Evolutionary conservation across 30 jellyfish, hydroid and myxozoan species (phyloP).

Genomic region (Nemopilema nomurai): DNA sequence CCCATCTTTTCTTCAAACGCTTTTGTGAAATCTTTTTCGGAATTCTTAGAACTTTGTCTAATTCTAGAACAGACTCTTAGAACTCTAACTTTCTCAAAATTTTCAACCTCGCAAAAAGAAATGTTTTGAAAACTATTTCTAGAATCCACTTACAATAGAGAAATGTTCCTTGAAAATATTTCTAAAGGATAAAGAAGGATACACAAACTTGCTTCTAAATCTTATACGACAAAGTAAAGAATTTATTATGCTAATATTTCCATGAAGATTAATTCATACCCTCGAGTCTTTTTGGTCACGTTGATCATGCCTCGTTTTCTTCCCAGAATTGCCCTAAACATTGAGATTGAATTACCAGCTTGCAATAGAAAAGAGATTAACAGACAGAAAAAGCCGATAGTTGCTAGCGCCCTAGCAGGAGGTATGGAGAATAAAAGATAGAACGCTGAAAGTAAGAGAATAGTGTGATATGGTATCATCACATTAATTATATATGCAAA

Average conservation of each 20-base stretch:
- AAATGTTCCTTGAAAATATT: not conserved
- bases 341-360: not conserved
- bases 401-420: no score
- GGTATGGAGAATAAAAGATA: not conserved
- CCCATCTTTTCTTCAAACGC: no score
- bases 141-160: not conserved
- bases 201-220: no score
- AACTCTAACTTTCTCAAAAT: no score
- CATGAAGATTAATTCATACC: not conserved
- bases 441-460: not conserved
- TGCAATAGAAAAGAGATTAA: not conserved
- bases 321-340: constrained; percentile 8
- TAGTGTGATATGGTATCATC: no score
- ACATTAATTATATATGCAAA: no score
- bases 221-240: not conserved
- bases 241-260: not conserved
- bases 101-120: not conserved
- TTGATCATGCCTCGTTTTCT: constrained; percentile 16
- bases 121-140: not conserved
- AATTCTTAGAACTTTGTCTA: no score
- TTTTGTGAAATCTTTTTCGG: no score
- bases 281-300: constrained; percentile 13
- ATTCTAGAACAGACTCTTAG: no score
- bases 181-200: not conserved
- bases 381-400: no score